Conservation (phyloP, 1,140 invertebrate species). For the Oedothorax gibbosus region DNA sequence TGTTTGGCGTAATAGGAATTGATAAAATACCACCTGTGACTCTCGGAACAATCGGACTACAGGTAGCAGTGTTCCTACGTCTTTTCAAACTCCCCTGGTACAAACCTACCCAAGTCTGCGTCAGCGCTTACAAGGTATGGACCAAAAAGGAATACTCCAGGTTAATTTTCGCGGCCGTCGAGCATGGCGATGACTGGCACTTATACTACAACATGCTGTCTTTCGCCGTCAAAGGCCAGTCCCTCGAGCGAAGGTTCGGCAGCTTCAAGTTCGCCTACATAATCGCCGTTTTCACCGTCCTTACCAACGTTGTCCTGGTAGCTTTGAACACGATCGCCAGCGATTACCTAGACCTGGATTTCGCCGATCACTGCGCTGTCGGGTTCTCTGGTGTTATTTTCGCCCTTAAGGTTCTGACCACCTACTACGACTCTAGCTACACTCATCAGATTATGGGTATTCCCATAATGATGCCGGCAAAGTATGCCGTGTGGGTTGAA, state of each 20-base stretch:
- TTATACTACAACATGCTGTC: slow-evolving; percentile 82
- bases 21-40: slow-evolving; percentile 77
- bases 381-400: slow-evolving; percentile 78
- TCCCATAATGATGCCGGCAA: slow-evolving; percentile 73
- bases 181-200: slow-evolving; percentile 80
- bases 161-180: slow-evolving; percentile 75
- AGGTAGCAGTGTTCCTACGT: slow-evolving; percentile 67
- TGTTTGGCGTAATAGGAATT: slow-evolving; percentile 72
- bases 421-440: slow-evolving; percentile 66
- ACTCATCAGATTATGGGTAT: slow-evolving; percentile 68
- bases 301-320: slow-evolving; percentile 74
- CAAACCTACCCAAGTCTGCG: slow-evolving; percentile 72
- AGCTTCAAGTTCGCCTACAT: slow-evolving; percentile 74
- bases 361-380: slow-evolving; percentile 73
- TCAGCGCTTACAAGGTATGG: slow-evolving; percentile 73
- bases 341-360: slow-evolving; percentile 46
- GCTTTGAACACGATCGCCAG: slow-evolving; percentile 67
- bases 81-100: slow-evolving; percentile 71
- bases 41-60: slow-evolving; percentile 70
- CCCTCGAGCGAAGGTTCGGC: slow-evolving; percentile 74
- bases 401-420: slow-evolving; percentile 77
- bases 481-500: slow-evolving; percentile 77
- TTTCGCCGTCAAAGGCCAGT: slow-evolving; percentile 75
- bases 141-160: slow-evolving; percentile 73
- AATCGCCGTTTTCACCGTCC: slow-evolving; percentile 72